Base-by-base conservation (phyloP, 2,113 vertebrate genomes). In the Canis aureus region DNA sequence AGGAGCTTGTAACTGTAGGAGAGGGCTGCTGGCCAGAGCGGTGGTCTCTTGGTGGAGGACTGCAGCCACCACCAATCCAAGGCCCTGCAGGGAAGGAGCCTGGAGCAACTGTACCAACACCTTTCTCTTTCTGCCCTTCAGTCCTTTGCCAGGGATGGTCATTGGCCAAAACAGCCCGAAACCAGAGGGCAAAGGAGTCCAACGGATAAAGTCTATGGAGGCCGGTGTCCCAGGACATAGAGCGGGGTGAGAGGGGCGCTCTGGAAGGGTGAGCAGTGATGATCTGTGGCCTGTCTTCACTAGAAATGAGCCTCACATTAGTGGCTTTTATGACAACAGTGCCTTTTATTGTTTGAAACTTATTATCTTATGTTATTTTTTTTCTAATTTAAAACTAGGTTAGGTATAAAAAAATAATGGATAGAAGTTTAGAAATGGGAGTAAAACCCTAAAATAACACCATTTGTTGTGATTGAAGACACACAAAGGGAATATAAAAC, bases 381-480 rank as follows among this genome's bases (percentile, higher is more conserved):
- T 95, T 71, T 25, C 43, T 6, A 62, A 64, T 66, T 86, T 95
- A 79, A 96, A 64, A 74, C 85, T 81, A 96, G 29, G 1, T 10
- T 82, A 11, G 71, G 1, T 22, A 29, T 32, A 55, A 96, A 86
- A 79, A 96, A 66, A 93, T 11, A 80, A 66, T 49, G 59, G 27
- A 20, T 62, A 6, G 53, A 79, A 59, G 3, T 81, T 94, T 91
- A 87, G 59, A 95, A 94, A 89, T 10, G 57, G 25, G 35, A 80
- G 23, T 12, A 76, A 89, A 95, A 8, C 7, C 49, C 20, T 91
- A 59, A 86, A 92, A 90, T 32, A 73, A 49, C 27, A 82, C 43
- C 29, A 49, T 64, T 92, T 69, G 27, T 60, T 62, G 38, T 79
- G 27, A n/a, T 8, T 90, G 80, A 88, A 93, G 59, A 64, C 35